Base-by-base conservation (phyloP, 2,888 invertebrate species). In the Acrobasis consociella region DNA sequence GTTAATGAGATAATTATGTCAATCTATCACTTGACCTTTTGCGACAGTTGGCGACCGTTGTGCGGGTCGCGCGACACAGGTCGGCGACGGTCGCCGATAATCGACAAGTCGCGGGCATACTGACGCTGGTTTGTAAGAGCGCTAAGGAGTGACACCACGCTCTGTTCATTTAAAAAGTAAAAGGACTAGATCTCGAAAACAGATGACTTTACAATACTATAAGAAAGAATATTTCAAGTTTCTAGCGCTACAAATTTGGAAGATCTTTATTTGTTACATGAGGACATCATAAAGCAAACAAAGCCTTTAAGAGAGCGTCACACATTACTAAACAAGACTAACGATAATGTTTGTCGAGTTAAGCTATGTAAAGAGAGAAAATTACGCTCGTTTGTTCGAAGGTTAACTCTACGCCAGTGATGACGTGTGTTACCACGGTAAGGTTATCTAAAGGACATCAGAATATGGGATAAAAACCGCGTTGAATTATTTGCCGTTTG, bases 401-500 rank as follows among this genome's bases (percentile, higher is more conserved):
- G 62, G 62, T 38, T 55, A 62, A 62, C 46, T 55, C n/a, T 62
- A 55, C 55, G 49, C 10, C 53, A 49, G 55, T 56, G 62, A 38
- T 55, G 55, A 55, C 55, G 55, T 16, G 37, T 22, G n/a, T n/a
- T n/a, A 15, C 46, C 31, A 15, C 37, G 16, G 1, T 46, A 55
- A 55, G 62, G 46, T 62, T 62, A 62, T 62, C 62, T 17, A 37
- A 17, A 60, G 60, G 60, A 60, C 60, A 60, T 52, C 60, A 52
- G 51, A 11, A 56, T 7, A 17, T 46, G 50, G 51, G 37, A 50
- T 13, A 60, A 76, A 77, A 76, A 76, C 42, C 73, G 68, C 75
- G 74, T 77, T 76, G 74, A 79, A 80, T 81, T 81, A 82, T 83
- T n/a, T 72, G 80, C 77, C 72, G 74, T 75, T 78, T 72, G 75